phyloP scores from a whole-genome alignment of 2,888 invertebrate genomes.

The Endotricha flammealis region DNA sequence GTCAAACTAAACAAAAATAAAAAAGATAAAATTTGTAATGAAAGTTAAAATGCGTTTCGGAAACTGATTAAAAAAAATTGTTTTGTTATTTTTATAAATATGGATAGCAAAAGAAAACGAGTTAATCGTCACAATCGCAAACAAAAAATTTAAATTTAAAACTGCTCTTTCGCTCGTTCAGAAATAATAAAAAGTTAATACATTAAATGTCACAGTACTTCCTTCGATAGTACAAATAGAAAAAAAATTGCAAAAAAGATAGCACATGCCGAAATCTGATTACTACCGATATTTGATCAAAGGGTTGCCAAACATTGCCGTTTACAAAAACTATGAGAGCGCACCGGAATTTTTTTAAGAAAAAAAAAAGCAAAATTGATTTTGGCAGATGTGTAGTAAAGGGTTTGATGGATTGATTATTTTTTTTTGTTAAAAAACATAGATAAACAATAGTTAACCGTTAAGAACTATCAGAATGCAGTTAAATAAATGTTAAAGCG shows the following conservation, averaged over 20 bases:
- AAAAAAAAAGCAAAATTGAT: constrained; percentile 73
- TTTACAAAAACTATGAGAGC: constrained; percentile 55
- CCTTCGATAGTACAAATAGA: neutral
- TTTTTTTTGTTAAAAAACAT: constrained; percentile 52
- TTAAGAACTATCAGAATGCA: constrained; percentile 53
- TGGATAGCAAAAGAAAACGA: too few relatives aligned
- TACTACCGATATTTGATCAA: constrained; percentile 67
- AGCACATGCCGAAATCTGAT: constrained; percentile 78
- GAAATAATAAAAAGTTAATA: too few relatives aligned
- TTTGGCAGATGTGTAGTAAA: constrained; percentile 77
- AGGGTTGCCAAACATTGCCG: constrained; percentile 68
- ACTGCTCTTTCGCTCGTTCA: too few relatives aligned
- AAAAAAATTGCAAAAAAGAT: constrained; percentile 41
- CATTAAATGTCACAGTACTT: neutral
- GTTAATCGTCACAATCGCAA: too few relatives aligned
- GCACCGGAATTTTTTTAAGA: constrained; percentile 67
- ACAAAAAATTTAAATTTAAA: too few relatives aligned
- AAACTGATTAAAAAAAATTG: too few relatives aligned
- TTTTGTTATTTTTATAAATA: too few relatives aligned
- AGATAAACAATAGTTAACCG: constrained; percentile 18
- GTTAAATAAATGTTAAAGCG: constrained; percentile 35
- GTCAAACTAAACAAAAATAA: too few relatives aligned
- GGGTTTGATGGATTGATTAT: constrained; percentile 69
- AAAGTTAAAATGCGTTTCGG: too few relatives aligned
- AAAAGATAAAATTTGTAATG: too few relatives aligned